Evolutionary conservation across 2,888 invertebrate genomes (phyloP), one percentile per base, ranked within the genome.

Genomic region (Cordilura impudica): DNA sequence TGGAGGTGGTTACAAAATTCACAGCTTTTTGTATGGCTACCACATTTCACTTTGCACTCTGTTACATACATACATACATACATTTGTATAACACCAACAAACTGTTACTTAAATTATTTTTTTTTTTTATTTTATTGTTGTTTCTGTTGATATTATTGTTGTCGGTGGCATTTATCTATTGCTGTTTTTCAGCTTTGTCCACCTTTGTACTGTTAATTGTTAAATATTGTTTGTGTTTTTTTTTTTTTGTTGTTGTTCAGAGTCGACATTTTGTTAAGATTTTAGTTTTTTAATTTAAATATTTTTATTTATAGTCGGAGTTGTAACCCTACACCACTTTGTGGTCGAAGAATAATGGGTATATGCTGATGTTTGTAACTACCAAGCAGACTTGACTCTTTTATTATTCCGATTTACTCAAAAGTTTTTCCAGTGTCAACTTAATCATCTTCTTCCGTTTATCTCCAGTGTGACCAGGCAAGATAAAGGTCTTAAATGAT

Each of bases 1-100:
- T 81, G 84, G 83, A 87, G 86, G 86, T 85, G 86, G 84, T 83
- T 82, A 83, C 83, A 78, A 83, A 39, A 83, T 80, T 82, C 69
- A 79, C 80, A 79, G 74, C 79, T 81, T 73, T 19, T 43, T 26
- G n/a, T 29, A 12, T 18, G 21, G 4, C 2, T 39, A n/a, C n/a
- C n/a, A n/a, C n/a, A n/a, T n/a, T n/a, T n/a, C n/a, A n/a, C n/a
- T 39, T 53, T 53, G 26, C 6, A 18, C 26, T 53, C 26, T 26
- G 14, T 23, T 6, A 2, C 21, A 51, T 12, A 51, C 49, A n/a
- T 12, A 23, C 12, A 14, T 26, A 2, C 14, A 58, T 70, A 29
- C 43, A 58, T 12, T n/a, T 23, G 53, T 56, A 53, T 47, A 63
- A 63, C 53, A 60, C 49, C 54, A 56, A 61, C 45, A 54, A 77